Conservation (phyloP, 2,888 invertebrate species). For the Andrena hattorfiana region DNA sequence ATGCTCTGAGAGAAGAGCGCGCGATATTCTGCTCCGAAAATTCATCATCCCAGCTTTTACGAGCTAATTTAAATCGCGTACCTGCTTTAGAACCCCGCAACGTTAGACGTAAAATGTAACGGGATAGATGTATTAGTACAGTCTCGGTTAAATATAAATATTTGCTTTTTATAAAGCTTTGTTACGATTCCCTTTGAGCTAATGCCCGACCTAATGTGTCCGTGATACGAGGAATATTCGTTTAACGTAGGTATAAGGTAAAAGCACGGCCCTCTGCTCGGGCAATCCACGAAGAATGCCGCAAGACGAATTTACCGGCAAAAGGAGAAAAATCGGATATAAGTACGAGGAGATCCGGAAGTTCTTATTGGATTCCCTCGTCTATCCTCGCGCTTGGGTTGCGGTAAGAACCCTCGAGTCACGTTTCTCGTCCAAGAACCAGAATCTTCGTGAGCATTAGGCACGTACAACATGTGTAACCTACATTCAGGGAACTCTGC, state of each 20-base stretch:
- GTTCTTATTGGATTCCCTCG: conserved; percentile 56
- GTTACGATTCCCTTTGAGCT: not conserved
- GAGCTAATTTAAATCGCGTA: conserved; percentile 25
- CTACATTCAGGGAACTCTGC: conserved; percentile 49
- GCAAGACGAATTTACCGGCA: conserved; percentile 32
- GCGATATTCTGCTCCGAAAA: conserved; percentile 19
- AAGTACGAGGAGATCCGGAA: conserved; percentile 38
- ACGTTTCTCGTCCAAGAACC: conserved; percentile 67
- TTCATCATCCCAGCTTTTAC: conserved; percentile 20
- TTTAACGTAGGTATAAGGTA: not conserved
- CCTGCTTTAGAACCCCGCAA: too few relatives aligned
- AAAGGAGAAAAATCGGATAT: conserved; percentile 21
- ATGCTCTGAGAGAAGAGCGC: conserved; percentile 4
- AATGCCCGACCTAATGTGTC: not conserved
- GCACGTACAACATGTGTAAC: conserved; percentile 71
- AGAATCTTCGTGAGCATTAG: conserved; percentile 67
- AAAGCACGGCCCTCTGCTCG: not conserved
- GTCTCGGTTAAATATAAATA: too few relatives aligned
- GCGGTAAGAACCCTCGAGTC: conserved; percentile 67
- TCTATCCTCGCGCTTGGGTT: conserved; percentile 53
- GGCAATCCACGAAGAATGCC: not conserved
- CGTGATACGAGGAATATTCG: not conserved
- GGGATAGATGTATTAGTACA: too few relatives aligned
- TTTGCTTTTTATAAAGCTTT: too few relatives aligned
- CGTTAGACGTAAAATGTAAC: too few relatives aligned